Conservation (phyloP, 2,113 vertebrate genomes). For the Vireo altiloquus region DNA sequence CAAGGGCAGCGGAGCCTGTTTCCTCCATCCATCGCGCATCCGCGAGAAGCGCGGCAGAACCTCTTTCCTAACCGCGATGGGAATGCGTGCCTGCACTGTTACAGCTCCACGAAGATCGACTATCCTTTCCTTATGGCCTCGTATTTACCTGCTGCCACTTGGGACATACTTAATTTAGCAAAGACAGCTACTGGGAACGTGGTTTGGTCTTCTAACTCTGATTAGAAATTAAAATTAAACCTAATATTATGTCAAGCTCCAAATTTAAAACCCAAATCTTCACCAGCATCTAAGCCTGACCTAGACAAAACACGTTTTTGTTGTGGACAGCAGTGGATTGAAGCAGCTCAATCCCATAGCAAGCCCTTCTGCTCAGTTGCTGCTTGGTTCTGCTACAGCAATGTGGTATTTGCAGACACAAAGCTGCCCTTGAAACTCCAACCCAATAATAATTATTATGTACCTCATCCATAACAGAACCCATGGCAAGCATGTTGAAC, state of each 20-base stretch:
- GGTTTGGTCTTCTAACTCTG: not conserved
- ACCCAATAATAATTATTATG: not conserved
- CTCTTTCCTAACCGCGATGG: accelerated
- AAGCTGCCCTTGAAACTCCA: not conserved
- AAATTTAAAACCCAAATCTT: not conserved
- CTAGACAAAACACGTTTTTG: not conserved
- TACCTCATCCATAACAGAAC: not conserved
- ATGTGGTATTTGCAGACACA: not conserved
- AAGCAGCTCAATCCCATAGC: not conserved
- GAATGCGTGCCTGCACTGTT: accelerated
- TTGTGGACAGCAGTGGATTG: accelerated
- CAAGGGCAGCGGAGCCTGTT: not conserved
- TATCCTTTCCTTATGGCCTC: not conserved
- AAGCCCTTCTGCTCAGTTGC: not conserved
- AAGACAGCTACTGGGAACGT: not conserved
- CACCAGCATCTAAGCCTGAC: not conserved
- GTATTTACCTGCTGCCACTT: not conserved
- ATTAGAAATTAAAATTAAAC: not conserved
- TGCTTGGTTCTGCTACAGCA: not conserved
- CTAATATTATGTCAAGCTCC: no score
- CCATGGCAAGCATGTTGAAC: not conserved
- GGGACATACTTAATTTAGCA: not conserved
- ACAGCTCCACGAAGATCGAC: not conserved
- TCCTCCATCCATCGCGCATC: not conserved
- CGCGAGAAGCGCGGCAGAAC: not conserved